Evolutionary conservation across 2,888 invertebrate genomes (phyloP).

Genomic region (Dolichomitus sp.): DNA sequence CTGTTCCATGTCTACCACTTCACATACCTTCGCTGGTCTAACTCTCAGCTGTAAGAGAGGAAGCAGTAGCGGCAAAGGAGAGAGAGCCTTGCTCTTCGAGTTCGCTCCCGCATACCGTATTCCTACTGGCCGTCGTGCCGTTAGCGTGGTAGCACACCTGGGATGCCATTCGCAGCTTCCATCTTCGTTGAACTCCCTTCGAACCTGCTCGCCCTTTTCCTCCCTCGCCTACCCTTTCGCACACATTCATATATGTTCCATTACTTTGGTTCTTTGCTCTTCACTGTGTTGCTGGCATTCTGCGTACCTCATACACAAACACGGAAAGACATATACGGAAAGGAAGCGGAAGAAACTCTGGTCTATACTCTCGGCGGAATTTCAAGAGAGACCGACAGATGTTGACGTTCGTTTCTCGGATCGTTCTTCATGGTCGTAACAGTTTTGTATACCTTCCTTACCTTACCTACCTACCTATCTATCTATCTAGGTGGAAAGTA

Average conservation of each 20-base stretch:
- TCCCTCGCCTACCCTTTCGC: slow-evolving; percentile 30
- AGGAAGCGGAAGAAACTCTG: slow-evolving; percentile 35
- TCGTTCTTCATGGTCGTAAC: slow-evolving; percentile 66
- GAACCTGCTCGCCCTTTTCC: slow-evolving; percentile 21
- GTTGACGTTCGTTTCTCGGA: slow-evolving; percentile 61
- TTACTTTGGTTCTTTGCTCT: slow-evolving; percentile 2
- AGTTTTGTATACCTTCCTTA: slow-evolving; percentile 54
- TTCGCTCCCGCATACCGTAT: slow-evolving; percentile 74
- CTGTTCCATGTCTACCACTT: slow-evolving; percentile 68
- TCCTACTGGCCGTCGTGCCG: slow-evolving; percentile 74
- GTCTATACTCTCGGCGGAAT: slow-evolving; percentile 57
- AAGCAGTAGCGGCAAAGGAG: slow-evolving; percentile 5
- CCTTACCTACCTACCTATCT: slow-evolving; percentile 6
- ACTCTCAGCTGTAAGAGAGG: slow-evolving; percentile 40
- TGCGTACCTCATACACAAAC: not conserved
- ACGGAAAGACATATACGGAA: slow-evolving; percentile 4
- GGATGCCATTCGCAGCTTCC: slow-evolving; percentile 70
- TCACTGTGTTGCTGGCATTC: not conserved
- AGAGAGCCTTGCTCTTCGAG: slow-evolving; percentile 37
- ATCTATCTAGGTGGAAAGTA: slow-evolving; percentile 13
- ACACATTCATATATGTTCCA: not conserved
- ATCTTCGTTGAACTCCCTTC: slow-evolving; percentile 14
- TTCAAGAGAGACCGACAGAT: slow-evolving; percentile 64
- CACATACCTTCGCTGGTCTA: slow-evolving; percentile 75
- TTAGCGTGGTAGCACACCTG: slow-evolving; percentile 75